Conservation (phyloP, 64 coral and sea anemone species). For the Actinia equina region DNA sequence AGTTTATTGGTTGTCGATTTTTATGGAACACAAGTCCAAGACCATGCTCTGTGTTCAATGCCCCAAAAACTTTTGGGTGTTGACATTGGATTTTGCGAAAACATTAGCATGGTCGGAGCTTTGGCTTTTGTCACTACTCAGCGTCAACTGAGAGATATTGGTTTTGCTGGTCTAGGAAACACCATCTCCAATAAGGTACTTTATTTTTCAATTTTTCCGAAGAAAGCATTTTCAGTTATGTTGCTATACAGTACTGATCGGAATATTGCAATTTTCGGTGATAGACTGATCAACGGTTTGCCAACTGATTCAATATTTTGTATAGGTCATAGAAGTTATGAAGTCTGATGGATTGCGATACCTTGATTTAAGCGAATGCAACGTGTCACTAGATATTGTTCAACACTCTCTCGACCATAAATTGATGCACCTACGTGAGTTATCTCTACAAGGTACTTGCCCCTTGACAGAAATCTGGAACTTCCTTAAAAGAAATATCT, state of each 20-base stretch:
- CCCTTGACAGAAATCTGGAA: background rate
- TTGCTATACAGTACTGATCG: background rate
- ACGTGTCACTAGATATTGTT: background rate
- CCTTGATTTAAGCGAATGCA: background rate
- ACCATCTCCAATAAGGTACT: background rate
- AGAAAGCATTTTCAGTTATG: background rate
- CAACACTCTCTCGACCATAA: background rate
- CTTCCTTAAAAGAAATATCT: constrained; percentile 1
- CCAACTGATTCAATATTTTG: background rate
- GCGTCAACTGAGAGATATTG: background rate
- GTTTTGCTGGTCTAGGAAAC: background rate
- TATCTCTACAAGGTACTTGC: background rate
- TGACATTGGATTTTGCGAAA: background rate
- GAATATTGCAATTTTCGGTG: background rate
- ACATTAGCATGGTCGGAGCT: background rate
- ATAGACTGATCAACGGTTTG: background rate
- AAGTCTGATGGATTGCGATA: constrained; percentile 3
- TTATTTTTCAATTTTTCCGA: background rate
- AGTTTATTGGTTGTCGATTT: background rate
- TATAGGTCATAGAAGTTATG: background rate
- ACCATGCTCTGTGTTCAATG: background rate
- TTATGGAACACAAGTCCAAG: background rate
- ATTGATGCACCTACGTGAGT: background rate
- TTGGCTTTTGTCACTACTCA: background rate
- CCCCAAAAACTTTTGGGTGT: background rate